phyloP scores from a whole-genome alignment of 2,888 invertebrate genomes.

The Cerastis leucographa region DNA sequence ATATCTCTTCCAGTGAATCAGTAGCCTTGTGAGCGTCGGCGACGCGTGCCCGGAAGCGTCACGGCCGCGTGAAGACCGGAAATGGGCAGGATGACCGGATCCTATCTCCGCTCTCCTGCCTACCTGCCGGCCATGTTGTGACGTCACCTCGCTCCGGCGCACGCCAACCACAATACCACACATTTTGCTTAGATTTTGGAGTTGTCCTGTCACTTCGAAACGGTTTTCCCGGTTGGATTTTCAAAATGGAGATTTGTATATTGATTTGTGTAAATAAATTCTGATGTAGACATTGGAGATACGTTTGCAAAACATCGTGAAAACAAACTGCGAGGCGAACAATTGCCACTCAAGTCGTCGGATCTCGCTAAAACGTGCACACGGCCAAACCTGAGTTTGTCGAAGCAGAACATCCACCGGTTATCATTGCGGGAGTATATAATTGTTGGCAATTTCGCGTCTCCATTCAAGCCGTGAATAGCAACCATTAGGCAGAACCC shows the following conservation, averaged over 20 bases:
- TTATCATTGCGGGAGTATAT: slow-evolving; percentile 90
- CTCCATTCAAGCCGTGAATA: slow-evolving; percentile 89
- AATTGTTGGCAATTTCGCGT: slow-evolving; percentile 90
- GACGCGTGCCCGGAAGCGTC: slow-evolving; percentile 90
- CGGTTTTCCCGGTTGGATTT: slow-evolving; percentile 40
- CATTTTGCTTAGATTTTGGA: slow-evolving; percentile 73
- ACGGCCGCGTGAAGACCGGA: slow-evolving; percentile 91
- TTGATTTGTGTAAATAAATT: slow-evolving; percentile 1
- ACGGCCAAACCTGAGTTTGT: slow-evolving; percentile 78
- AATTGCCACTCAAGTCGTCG: slow-evolving; percentile 47
- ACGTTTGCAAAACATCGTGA: slow-evolving; percentile 7
- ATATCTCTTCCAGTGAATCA: slow-evolving; percentile 77
- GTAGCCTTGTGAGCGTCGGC: slow-evolving; percentile 81
- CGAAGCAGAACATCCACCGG: slow-evolving; percentile 83
- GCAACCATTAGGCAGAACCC: slow-evolving; percentile 88
- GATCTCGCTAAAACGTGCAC: slow-evolving; percentile 64
- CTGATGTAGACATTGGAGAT: neutral
- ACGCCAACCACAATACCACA: slow-evolving; percentile 61
- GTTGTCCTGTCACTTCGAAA: slow-evolving; percentile 68
- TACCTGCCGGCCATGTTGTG: slow-evolving; percentile 88
- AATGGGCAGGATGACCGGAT: slow-evolving; percentile 91
- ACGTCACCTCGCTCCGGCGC: slow-evolving; percentile 81
- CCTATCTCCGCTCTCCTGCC: slow-evolving; percentile 89
- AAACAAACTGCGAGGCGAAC: slow-evolving; percentile 21
- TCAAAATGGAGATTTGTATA: slow-evolving; percentile 12